Percentiles rank a stretch among this genome's conserved stretches.
phyloP scores from a whole-genome alignment of 2,113 vertebrate species.

The Oxyruncus cristatus region DNA sequence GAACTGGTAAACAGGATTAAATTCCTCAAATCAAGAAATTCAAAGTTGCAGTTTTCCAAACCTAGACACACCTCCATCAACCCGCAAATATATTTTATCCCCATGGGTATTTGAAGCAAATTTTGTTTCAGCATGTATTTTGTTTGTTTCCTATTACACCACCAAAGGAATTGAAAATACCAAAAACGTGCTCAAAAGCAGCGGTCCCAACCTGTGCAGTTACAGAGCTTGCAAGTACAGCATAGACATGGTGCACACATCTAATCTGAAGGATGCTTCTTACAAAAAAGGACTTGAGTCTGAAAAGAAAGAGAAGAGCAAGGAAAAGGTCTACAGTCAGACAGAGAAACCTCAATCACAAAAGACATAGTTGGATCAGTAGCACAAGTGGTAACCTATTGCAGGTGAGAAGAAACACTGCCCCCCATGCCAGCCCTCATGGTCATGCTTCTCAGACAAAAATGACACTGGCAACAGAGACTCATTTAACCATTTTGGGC shows the following conservation, averaged over 20 bases:
- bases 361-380: neutral
- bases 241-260: neutral
- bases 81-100: neutral
- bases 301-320: neutral
- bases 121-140: neutral
- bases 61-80: neutral
- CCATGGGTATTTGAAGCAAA: neutral
- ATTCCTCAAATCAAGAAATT: neutral
- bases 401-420: neutral
- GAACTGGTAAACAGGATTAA: neutral
- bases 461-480: accelerated
- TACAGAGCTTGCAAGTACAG: neutral
- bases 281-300: neutral
- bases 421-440: neutral
- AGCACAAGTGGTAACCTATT: neutral
- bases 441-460: neutral
- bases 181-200: neutral
- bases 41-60: neutral
- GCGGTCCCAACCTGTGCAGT: neutral
- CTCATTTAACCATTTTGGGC: neutral
- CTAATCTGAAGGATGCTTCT: neutral
- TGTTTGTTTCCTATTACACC: neutral
- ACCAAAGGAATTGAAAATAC: neutral
- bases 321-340: neutral
- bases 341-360: neutral